Evolutionary conservation across 2,113 vertebrate species (phyloP).

Genomic region (Lepus americanus): DNA sequence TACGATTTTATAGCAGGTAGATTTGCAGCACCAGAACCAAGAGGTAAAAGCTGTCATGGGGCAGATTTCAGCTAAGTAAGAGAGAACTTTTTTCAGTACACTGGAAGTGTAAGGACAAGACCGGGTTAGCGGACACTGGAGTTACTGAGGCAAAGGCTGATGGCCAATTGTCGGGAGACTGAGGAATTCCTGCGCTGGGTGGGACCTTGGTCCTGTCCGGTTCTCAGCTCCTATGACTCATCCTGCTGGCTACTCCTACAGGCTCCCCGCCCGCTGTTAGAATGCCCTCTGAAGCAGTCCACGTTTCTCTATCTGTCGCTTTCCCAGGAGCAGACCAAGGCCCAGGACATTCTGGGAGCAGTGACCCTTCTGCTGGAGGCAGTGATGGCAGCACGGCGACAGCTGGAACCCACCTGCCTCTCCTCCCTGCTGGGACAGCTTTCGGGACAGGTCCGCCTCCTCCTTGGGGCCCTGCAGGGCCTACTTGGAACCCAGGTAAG

Average conservation of each 20-base stretch:
- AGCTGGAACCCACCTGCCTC: slow-evolving; percentile 76
- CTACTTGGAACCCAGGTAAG: slow-evolving; percentile 87
- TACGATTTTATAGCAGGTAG: slow-evolving; percentile 17
- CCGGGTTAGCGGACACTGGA: slow-evolving; percentile 60
- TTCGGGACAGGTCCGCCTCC: slow-evolving; percentile 79
- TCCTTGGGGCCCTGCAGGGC: slow-evolving; percentile 85
- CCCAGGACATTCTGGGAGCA: slow-evolving; percentile 84
- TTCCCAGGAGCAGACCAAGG: slow-evolving; percentile 86
- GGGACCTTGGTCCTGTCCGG: slow-evolving; percentile 77
- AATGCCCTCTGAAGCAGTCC: slow-evolving; percentile 61
- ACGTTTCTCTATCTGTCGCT: slow-evolving; percentile 33
- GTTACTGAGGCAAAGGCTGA: slow-evolving; percentile 64
- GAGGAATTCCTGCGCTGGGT: slow-evolving; percentile 81
- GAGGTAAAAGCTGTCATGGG: not conserved
- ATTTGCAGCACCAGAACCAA: not conserved
- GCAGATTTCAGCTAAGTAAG: not conserved
- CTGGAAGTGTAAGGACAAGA: slow-evolving; percentile 15
- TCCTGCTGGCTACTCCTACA: slow-evolving; percentile 72
- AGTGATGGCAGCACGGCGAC: slow-evolving; percentile 59
- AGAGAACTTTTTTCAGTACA: not conserved
- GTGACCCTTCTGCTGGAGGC: slow-evolving; percentile 81
- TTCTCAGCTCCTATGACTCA: slow-evolving; percentile 80
- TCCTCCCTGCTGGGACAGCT: slow-evolving; percentile 85
- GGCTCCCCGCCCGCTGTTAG: slow-evolving; percentile 69
- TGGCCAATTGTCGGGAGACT: slow-evolving; percentile 72